Evolutionary conservation across 64 coral and sea anemone species (phyloP), one percentile per base, ranked within the genome.

Genomic region (Montipora capricornis): DNA sequence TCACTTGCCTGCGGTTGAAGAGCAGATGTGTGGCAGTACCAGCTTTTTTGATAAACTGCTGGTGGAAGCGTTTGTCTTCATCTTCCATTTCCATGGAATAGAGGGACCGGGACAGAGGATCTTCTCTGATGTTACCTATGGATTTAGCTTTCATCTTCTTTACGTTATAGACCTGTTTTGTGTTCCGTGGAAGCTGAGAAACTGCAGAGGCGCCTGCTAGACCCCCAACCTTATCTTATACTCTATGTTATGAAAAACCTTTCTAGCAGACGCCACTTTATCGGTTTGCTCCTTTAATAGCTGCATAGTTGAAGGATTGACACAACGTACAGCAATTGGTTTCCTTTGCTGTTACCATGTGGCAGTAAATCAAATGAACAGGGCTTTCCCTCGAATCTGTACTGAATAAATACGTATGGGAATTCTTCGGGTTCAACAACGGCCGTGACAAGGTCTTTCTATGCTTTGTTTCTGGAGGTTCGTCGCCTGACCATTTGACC

Each of bases 381-480:
- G n/a, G 71, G 19, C 5, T 74, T 3, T 74, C 71, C 24, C 20
- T 19, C 71, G 19, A 74, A 74, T 74, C 26, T 29, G 71, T 74
- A 74, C 71, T 74, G 71, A 74, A 74, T 74, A 20, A 74, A 74
- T 74, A 74, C 20, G 71, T 74, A 74, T 74, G 71, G 71, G 71
- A 74, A 74, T 74, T 74, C 71, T 74, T 74, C 71, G 15, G 71
- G 71, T 74, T 74, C 71, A 74, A 74, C 71, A 74, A 74, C 19
- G 71, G 71, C 71, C 71, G 45, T 74, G 22, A 74, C 71, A 26
- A 74, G 71, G 71, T 74, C 71, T 74, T 74, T 74, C 71, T 0
- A 74, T 74, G 71, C 71, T 74, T 74, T 74, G 71, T 74, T 74
- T 74, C 71, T 74, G 71, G 45, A 74, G 71, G 71, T 74, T 74